These are phyloP conservation scores for Microvelia longipes DNA, from an alignment of 1,140 invertebrate genomes.

Conservation along the genomic window DNA sequence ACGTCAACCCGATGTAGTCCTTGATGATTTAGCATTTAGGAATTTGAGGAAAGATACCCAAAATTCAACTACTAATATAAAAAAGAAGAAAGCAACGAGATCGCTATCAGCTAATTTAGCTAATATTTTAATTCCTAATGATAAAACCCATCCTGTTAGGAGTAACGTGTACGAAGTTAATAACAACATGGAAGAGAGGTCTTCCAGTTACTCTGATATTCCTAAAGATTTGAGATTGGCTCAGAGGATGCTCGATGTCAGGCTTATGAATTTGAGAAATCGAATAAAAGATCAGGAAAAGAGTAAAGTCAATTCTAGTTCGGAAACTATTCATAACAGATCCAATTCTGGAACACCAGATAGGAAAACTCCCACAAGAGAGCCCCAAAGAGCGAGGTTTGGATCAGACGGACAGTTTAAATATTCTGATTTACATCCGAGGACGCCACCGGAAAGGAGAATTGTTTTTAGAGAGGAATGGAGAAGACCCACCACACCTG, in stretches of 20 bases:
- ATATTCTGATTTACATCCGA: not conserved
- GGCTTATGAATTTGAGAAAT: conserved; percentile 4
- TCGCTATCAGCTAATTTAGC: conserved; percentile 67
- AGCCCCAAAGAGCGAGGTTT: not conserved
- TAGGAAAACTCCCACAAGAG: conserved; percentile 3
- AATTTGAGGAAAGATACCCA: conserved; percentile 59
- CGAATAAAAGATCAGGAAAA: conserved; percentile 3
- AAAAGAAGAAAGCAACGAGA: conserved; percentile 55
- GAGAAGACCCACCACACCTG: not conserved
- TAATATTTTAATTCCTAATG: conserved; percentile 31
- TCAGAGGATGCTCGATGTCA: conserved; percentile 16
- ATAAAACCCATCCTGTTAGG: conserved; percentile 10
- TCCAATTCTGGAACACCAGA: not conserved
- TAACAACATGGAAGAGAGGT: conserved; percentile 26
- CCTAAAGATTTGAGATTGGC: conserved; percentile 19
- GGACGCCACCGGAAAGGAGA: not conserved
- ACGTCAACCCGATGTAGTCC: conserved; percentile 60
- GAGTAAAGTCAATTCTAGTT: conserved; percentile 1
- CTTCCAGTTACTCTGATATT: conserved; percentile 28
- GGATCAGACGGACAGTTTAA: not conserved
- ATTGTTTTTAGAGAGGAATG: not conserved
- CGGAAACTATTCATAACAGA: not conserved
- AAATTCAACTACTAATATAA: conserved; percentile 25
- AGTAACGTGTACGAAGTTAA: conserved; percentile 15
- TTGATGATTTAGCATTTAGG: conserved; percentile 73